Conservation (phyloP, 2,797 vertebrate genomes). For the Pteronotus mesoamericanus region DNA sequence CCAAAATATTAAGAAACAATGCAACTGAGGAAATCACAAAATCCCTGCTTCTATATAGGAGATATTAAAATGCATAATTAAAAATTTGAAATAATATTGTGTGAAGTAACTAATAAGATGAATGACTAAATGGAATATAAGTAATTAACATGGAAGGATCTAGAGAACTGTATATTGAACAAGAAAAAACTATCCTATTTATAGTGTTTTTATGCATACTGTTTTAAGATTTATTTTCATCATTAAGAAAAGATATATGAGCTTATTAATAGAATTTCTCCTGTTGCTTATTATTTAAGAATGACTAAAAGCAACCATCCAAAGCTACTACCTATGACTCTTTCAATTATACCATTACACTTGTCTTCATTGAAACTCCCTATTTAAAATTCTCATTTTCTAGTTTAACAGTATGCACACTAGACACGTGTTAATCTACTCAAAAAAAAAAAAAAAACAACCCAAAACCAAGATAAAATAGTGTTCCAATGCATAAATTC, state of each 20-base stretch:
- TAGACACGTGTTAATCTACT: background rate
- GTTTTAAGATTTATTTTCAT: background rate
- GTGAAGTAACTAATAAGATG: background rate
- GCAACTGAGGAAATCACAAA: background rate
- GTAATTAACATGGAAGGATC: background rate
- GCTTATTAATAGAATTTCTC: background rate
- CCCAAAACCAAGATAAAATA: too few species aligned
- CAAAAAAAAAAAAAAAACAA: background rate
- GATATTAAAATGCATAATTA: background rate
- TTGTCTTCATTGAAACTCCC: background rate
- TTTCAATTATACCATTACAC: background rate
- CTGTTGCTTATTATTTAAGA: background rate
- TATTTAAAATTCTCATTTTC: background rate
- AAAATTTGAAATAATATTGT: background rate
- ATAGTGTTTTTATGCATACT: background rate
- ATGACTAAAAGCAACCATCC: background rate
- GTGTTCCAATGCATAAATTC: background rate
- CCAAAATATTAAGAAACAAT: conserved; percentile 24
- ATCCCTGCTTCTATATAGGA: background rate
- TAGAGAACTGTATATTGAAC: background rate
- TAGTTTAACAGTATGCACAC: background rate
- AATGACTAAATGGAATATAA: background rate
- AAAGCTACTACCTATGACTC: background rate
- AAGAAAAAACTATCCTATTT: background rate
- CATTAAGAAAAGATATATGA: background rate